These are phyloP conservation scores for Cygnus atratus DNA, from an alignment of 2,113 vertebrate genomes.

Conservation along the genomic window DNA sequence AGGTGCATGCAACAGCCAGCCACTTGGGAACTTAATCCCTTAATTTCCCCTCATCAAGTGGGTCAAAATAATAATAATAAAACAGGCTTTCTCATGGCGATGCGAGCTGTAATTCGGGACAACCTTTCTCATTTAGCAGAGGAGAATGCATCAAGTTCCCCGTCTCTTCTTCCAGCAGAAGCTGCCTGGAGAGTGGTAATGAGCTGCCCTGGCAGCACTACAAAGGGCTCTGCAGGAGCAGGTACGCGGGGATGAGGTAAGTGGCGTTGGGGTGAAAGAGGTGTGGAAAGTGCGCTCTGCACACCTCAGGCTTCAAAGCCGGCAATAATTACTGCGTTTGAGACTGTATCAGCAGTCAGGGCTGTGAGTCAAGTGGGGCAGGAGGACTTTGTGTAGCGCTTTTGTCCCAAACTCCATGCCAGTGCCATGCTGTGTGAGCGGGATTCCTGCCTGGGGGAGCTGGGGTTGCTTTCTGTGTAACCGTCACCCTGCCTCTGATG, in stretches of 20 bases:
- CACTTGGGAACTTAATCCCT: constrained; percentile 75
- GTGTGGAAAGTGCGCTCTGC: constrained; percentile 57
- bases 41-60: constrained; percentile 73
- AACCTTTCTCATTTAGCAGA: constrained; percentile 16
- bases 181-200: constrained; percentile 6
- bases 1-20: neutral
- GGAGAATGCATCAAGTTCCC: neutral
- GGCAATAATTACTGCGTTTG: constrained; percentile 41
- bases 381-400: neutral
- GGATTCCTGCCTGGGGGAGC: neutral
- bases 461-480: neutral
- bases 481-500: neutral
- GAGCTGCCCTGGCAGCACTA: constrained; percentile 64
- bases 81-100: constrained; percentile 69
- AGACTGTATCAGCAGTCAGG: constrained; percentile 35
- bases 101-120: constrained; percentile 33
- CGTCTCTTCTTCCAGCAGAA: constrained; percentile 32
- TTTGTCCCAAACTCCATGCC: neutral
- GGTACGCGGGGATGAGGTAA: constrained; percentile 18
- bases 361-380: constrained; percentile 10
- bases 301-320: constrained; percentile 59
- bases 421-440: neutral
- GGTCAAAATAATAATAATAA: constrained; percentile 31
- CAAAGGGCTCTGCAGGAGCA: constrained; percentile 39
- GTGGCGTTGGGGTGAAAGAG: constrained; percentile 51